Conservation (phyloP, 2,888 invertebrate species). For the Drosophila meridiana region DNA sequence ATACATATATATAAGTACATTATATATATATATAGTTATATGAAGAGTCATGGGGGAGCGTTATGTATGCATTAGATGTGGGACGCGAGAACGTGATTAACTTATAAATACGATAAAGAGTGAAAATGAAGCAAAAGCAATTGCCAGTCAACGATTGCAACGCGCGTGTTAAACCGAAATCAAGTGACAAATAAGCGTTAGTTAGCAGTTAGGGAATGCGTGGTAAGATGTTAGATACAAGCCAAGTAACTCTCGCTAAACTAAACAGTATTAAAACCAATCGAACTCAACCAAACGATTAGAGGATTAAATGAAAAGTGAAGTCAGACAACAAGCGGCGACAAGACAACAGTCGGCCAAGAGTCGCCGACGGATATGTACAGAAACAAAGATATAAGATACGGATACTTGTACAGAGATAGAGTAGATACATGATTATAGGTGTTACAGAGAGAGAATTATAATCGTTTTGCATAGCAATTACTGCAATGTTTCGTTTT, state of each 20-base stretch:
- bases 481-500: slow-evolving; percentile 61
- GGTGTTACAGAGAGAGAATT: slow-evolving; percentile 34
- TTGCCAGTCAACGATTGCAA: slow-evolving; percentile 12
- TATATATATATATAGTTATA: slow-evolving; percentile 6
- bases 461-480: slow-evolving; percentile 55
- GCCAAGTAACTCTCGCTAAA: slow-evolving; percentile 13
- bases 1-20: slow-evolving; percentile 17
- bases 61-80: slow-evolving; percentile 11
- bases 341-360: not conserved
- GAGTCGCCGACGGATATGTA: slow-evolving; percentile 2
- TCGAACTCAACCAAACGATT: slow-evolving; percentile 14
- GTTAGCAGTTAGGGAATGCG: slow-evolving; percentile 18
- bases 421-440: slow-evolving; percentile 43
- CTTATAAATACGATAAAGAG: slow-evolving; percentile 4
- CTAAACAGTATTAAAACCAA: slow-evolving; percentile 9
- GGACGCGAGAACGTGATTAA: not conserved
- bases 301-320: slow-evolving; percentile 4
- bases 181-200: not conserved
- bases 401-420: slow-evolving; percentile 15
- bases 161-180: slow-evolving; percentile 13
- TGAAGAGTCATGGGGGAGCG: not conserved
- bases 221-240: slow-evolving; percentile 5
- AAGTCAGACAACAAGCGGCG: slow-evolving; percentile 22
- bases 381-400: slow-evolving; percentile 19
- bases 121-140: slow-evolving; percentile 22